Percentiles rank a stretch among this genome's conserved stretches.
phyloP scores from a whole-genome alignment of 2,888 invertebrate species.

The Andrena hattorfiana region DNA sequence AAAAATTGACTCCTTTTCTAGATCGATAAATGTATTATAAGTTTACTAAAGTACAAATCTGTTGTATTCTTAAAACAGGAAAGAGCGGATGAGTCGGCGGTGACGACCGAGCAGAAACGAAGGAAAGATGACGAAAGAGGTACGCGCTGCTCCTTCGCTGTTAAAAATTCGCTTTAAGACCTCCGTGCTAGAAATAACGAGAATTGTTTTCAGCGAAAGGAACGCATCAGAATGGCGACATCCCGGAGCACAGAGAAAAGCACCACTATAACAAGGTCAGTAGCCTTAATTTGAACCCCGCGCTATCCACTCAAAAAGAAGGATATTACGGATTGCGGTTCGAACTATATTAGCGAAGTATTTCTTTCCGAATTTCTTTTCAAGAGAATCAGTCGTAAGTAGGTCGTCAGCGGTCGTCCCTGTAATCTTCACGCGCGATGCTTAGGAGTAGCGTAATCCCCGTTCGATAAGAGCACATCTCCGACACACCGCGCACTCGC shows the following conservation, averaged over 20 bases:
- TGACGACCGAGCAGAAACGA: conserved; percentile 90
- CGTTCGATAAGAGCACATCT: neutral
- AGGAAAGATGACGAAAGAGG: conserved; percentile 93
- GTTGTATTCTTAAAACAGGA: conserved; percentile 86
- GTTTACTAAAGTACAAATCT: neutral
- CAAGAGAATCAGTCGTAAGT: neutral
- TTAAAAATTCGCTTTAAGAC: neutral
- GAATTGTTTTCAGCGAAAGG: conserved; percentile 86
- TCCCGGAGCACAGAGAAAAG: conserved; percentile 90
- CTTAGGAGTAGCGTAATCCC: conserved; percentile 2
- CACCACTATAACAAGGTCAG: conserved; percentile 91
- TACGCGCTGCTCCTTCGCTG: conserved; percentile 77
- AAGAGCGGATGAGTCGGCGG: conserved; percentile 89
- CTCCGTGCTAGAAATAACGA: neutral
- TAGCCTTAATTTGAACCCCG: conserved; percentile 50
- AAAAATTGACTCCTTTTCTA: no score
- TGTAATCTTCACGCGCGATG: conserved; percentile 2
- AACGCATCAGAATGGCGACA: conserved; percentile 92
- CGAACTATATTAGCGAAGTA: conserved; percentile 1
- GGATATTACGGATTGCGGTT: neutral
- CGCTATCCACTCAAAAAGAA: conserved; percentile 8
- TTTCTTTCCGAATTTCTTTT: conserved; percentile 12
- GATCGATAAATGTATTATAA: neutral
- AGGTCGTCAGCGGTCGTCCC: conserved; percentile 51
- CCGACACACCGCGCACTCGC: conserved; percentile 16